Evolutionary conservation across 2,888 invertebrate species (phyloP).

Genomic region (Noctuana brunneofusca): DNA sequence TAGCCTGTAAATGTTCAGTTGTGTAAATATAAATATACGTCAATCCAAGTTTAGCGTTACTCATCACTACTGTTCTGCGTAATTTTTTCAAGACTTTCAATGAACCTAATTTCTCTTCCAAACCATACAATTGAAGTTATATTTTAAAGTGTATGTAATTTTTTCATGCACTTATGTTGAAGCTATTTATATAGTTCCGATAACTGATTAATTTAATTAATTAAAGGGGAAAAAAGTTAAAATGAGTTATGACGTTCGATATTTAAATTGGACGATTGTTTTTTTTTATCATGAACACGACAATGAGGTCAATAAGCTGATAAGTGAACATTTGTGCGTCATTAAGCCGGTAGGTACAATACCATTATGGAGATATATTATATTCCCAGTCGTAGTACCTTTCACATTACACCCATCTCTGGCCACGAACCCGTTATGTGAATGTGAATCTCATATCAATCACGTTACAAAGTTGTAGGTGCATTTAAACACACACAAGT

Average conservation of each 20-base stretch:
- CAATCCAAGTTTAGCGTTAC: slow-evolving; percentile 55
- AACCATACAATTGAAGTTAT: too few species aligned
- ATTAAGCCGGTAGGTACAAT: slow-evolving; percentile 41
- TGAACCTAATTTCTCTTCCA: background rate
- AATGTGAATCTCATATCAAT: background rate
- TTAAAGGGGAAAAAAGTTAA: slow-evolving; percentile 6
- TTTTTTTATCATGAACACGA: slow-evolving; percentile 61
- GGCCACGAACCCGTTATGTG: background rate
- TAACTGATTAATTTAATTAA: background rate
- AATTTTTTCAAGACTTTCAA: slow-evolving; percentile 28
- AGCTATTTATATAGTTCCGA: background rate
- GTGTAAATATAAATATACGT: slow-evolving; percentile 65
- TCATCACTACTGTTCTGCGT: slow-evolving; percentile 46
- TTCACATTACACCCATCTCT: background rate
- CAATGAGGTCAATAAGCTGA: slow-evolving; percentile 66
- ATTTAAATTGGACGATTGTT: slow-evolving; percentile 60
- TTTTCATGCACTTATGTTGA: too few species aligned
- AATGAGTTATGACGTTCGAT: slow-evolving; percentile 39
- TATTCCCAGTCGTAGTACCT: background rate
- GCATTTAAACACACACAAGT: background rate
- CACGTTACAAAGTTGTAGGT: background rate
- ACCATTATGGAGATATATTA: background rate
- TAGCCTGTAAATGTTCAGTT: slow-evolving; percentile 64
- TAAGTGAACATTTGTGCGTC: slow-evolving; percentile 67
- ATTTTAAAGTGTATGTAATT: too few species aligned